Base-by-base conservation (phyloP, 2,113 vertebrate species). In the Rhizomys pruinosus region DNA sequence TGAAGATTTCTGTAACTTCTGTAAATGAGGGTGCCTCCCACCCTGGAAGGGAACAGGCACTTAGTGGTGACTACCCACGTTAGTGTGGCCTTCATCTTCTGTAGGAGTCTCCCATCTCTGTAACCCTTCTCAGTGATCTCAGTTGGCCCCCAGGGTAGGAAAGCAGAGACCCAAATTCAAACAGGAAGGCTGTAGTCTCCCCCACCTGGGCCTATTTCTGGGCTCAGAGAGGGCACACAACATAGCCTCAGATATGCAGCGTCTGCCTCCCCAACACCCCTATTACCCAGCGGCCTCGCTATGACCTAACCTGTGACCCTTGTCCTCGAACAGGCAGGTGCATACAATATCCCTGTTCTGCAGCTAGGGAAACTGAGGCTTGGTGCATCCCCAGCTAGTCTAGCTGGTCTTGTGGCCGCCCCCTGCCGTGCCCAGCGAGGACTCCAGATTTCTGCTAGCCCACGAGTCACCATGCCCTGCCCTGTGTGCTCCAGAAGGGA, bases 61-160 rank as follows among this genome's bases (percentile, higher is more conserved):
- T 61, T 95, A 87, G 84, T 89, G 91, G 91, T 0, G 23, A 44
- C 84, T 63, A 11, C 80, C 85, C 73, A 11, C 93, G 91, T 95
- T 37, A 34, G 76, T 71, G 39, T 91, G 91, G 79, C 95, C 79
- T 37, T 74, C 59, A 12, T 84, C 95, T 27, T 95, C 94, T 74
- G 20, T 37, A 17, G 71, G 84, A 90, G 90, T 57, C 47, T 73
- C 29, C 13, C 37, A 55, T 8, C n/a, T 76, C 76, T 78, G 74
- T 17, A 25, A 37, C 19, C 12, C 44, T 71, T 61, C 68, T 27
- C 25, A 0, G 12, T 59, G 77, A n/a, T n/a, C 44, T 84, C 39
- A 20, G 34, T n/a, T 47, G 13, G n/a, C 29, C 27, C 73, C 69
- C 11, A 0, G 71, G 44, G 19, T 32, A 72, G 34, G 44, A 64